Evolutionary conservation across 1,140 invertebrate genomes (phyloP).

Genomic region (Bombus picipes): DNA sequence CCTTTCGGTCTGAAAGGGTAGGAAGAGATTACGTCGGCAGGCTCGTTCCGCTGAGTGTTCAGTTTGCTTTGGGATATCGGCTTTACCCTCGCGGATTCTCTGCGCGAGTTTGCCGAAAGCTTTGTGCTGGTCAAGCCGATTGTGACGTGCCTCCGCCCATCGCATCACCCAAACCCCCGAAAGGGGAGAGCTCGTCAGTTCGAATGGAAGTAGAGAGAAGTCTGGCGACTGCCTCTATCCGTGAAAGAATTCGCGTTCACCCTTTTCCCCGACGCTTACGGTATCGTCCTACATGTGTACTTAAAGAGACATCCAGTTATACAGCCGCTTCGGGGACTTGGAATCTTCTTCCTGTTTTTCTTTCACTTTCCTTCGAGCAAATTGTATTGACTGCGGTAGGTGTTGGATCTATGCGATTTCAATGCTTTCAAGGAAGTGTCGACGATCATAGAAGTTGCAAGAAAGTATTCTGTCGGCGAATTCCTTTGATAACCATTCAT

Average conservation of each 20-base stretch:
- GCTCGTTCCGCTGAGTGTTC: conserved; percentile 51
- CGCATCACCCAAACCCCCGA: not conserved
- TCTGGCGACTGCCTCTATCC: not conserved
- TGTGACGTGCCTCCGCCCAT: not conserved
- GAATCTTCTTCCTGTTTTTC: not conserved
- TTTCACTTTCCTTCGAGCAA: not conserved
- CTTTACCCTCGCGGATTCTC: conserved; percentile 18
- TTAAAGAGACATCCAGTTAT: not conserved
- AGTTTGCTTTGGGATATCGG: conserved; percentile 55
- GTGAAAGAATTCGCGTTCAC: not conserved
- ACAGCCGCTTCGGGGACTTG: not conserved
- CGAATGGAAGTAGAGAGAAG: conserved; percentile 8
- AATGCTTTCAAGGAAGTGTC: not conserved
- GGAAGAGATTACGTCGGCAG: conserved; percentile 43
- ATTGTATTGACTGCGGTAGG: not conserved
- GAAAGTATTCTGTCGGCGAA: too few species aligned
- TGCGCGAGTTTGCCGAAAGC: conserved; percentile 41
- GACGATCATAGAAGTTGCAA: not conserved
- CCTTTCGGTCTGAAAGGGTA: conserved; percentile 32
- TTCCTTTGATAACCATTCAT: not conserved
- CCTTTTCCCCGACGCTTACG: not conserved
- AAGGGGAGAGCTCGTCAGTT: not conserved
- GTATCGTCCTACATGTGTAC: not conserved
- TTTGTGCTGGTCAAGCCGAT: conserved; percentile 51
- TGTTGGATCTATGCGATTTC: not conserved